Percentiles rank a stretch among this genome's conserved stretches.
These are phyloP conservation scores for Drosophila cardini DNA, from an alignment of 1,140 invertebrate genomes.

Conservation along the genomic window DNA sequence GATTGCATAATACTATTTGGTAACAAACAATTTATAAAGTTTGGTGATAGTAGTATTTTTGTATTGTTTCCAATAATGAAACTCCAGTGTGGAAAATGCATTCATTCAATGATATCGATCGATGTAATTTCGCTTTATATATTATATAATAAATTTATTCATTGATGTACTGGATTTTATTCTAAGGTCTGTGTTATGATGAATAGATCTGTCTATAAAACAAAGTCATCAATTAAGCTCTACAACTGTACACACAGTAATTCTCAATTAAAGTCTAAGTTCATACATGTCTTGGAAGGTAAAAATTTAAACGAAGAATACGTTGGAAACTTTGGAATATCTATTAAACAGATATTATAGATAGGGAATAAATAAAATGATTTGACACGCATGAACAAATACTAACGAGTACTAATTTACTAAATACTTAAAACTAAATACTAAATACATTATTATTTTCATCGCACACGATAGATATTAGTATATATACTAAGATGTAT, in stretches of 20 bases:
- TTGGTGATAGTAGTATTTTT: conserved; percentile 20
- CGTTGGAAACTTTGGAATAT: not conserved
- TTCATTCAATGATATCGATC: conserved; percentile 36
- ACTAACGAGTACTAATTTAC: not conserved
- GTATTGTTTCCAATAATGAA: conserved; percentile 52
- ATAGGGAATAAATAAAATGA: not conserved
- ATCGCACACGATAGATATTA: conserved; percentile 24
- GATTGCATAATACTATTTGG: conserved; percentile 10
- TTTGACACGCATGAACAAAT: not conserved
- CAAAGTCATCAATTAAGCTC: conserved; percentile 6
- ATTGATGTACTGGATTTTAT: conserved; percentile 5
- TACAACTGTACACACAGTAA: conserved; percentile 13
- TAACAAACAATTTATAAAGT: conserved; percentile 16
- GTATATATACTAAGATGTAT: conserved; percentile 24
- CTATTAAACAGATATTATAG: conserved; percentile 11
- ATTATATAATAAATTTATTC: conserved; percentile 7
- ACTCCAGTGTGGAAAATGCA: conserved; percentile 69
- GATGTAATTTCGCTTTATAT: conserved; percentile 11
- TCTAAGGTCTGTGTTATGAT: not conserved
- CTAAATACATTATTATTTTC: conserved; percentile 29
- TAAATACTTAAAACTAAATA: conserved; percentile 10
- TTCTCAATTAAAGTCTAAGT: not conserved
- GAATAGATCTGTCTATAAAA: not conserved
- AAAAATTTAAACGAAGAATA: too few species aligned
- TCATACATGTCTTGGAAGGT: not conserved